phyloP scores from a whole-genome alignment of 1,140 invertebrate genomes.

The Portunus trituberculatus region DNA sequence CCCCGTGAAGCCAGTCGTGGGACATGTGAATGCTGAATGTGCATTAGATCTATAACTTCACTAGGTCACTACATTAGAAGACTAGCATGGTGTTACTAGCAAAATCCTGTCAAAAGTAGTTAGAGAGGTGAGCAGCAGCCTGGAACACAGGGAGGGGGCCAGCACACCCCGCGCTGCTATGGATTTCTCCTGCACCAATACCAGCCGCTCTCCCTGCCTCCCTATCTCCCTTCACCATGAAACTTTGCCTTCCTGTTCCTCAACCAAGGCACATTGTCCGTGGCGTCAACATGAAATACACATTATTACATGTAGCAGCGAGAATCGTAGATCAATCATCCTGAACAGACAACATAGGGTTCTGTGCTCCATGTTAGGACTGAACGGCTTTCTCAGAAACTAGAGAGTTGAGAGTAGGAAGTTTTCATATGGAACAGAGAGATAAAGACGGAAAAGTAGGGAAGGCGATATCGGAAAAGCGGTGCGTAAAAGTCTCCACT shows the following conservation, averaged over 20 bases:
- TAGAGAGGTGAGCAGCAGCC: neutral
- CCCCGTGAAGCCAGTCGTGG: neutral
- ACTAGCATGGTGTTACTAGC: neutral
- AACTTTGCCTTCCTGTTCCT: neutral
- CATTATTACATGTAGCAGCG: neutral
- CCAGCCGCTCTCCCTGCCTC: neutral
- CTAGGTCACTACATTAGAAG: no score
- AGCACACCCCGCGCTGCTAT: neutral
- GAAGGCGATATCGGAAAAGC: neutral
- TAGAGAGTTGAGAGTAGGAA: neutral
- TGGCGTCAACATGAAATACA: neutral
- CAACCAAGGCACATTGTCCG: neutral
- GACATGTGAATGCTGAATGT: neutral
- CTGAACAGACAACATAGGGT: neutral
- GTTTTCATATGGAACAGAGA: neutral
- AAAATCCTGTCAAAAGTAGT: neutral
- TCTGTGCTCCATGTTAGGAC: neutral
- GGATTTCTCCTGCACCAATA: constrained; percentile 5
- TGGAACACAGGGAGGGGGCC: neutral
- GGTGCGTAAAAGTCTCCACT: constrained; percentile 24
- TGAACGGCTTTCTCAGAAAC: neutral
- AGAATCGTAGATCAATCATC: neutral
- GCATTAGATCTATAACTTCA: neutral
- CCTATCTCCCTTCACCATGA: neutral
- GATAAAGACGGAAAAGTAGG: neutral